Conservation (phyloP, 2,797 vertebrate genomes). For the Notoglanidium macrostoma region DNA sequence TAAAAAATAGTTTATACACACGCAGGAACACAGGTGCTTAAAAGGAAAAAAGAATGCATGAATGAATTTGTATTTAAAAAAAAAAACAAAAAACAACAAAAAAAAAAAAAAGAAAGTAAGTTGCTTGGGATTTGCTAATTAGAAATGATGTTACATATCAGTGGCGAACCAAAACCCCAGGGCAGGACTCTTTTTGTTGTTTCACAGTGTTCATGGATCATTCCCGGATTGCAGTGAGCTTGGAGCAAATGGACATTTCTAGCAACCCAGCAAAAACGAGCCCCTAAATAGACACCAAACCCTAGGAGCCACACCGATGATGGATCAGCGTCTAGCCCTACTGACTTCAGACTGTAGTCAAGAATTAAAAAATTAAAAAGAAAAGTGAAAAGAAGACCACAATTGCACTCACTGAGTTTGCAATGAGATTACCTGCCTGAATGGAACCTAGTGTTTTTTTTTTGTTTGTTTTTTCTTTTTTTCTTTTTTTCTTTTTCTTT, state of each 20-base stretch:
- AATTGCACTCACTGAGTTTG: slow-evolving; percentile 80
- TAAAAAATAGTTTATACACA: slow-evolving; percentile 46
- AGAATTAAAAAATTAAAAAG: slow-evolving; percentile 24
- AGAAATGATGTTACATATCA: slow-evolving; percentile 59
- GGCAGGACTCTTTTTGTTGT: slow-evolving; percentile 37
- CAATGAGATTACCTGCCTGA: slow-evolving; percentile 80
- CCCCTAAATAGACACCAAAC: slow-evolving; percentile 34
- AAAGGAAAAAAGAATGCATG: slow-evolving; percentile 75
- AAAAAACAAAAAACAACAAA: neutral
- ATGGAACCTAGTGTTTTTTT: slow-evolving; percentile 72
- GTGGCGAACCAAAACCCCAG: slow-evolving; percentile 49
- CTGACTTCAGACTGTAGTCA: slow-evolving; percentile 44
- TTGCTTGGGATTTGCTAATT: slow-evolving; percentile 58
- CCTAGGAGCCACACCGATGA: slow-evolving; percentile 61
- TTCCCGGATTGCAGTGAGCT: slow-evolving; percentile 49
- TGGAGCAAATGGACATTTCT: slow-evolving; percentile 37
- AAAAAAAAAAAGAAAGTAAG: slow-evolving; percentile 56
- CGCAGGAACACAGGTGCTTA: slow-evolving; percentile 68
- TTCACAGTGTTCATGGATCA: slow-evolving; percentile 46
- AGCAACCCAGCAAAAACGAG: slow-evolving; percentile 12
- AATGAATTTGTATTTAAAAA: slow-evolving; percentile 68
- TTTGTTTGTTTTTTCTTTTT: slow-evolving; percentile 68
- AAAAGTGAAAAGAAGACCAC: slow-evolving; percentile 58
- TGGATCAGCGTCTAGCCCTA: slow-evolving; percentile 58
- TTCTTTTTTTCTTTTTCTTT: slow-evolving; percentile 66